phyloP scores from a whole-genome alignment of 1,140 invertebrate species.

The Thaumatotibia leucotreta region DNA sequence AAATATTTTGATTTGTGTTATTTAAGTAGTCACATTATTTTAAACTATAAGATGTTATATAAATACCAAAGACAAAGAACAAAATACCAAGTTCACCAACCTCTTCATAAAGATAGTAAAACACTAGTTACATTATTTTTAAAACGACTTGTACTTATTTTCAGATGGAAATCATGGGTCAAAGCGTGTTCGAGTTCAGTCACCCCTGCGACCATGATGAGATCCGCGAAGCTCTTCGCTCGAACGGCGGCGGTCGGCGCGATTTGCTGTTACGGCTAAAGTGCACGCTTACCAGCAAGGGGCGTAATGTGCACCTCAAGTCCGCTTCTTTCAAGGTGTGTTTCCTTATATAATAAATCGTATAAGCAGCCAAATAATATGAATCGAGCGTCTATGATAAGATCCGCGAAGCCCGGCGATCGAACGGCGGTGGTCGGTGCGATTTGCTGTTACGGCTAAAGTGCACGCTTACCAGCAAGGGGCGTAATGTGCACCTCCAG shows the following conservation, averaged over 20 bases:
- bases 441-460: conserved; percentile 91
- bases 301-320: conserved; percentile 93
- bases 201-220: conserved; percentile 97
- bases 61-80: too few relatives aligned
- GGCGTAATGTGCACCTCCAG: conserved; percentile 93
- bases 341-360: not conserved
- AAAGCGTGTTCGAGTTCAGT: conserved; percentile 94
- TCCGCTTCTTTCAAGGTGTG: conserved; percentile 94
- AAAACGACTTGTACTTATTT: conserved; percentile 33
- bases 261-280: conserved; percentile 91
- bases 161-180: conserved; percentile 95
- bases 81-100: too few relatives aligned
- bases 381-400: conserved; percentile 82
- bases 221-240: conserved; percentile 87
- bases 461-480: conserved; percentile 93
- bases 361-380: not conserved
- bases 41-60: too few relatives aligned
- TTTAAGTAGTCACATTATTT: too few relatives aligned
- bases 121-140: too few relatives aligned
- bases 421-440: conserved; percentile 49
- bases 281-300: conserved; percentile 93
- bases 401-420: conserved; percentile 88
- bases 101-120: too few relatives aligned
- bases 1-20: too few relatives aligned
- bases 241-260: conserved; percentile 49